Base-by-base conservation (phyloP, 2,888 invertebrate genomes). In the Anorthoa munda region DNA sequence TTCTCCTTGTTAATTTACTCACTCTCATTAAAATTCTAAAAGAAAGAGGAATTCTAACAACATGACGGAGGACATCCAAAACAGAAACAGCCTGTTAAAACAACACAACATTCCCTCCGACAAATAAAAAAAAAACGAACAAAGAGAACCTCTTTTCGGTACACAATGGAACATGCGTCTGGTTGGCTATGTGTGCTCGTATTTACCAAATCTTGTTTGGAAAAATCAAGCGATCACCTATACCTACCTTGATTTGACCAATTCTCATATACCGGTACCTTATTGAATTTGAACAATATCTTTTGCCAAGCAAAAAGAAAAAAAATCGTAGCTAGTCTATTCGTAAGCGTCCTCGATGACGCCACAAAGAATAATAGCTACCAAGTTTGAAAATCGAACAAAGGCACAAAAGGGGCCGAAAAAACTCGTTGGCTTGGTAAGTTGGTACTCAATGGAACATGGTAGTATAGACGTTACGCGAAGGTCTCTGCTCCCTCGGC, bases 401-500 rank as follows among this genome's bases (percentile, higher is more conserved):
- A 86, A 87, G 87, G 72, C 81, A 76, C n/a, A 75, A 82, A 65
- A 78, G 79, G 79, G 78, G 77, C 87, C 68, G 58, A 78, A 85
- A 83, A 81, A 71, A 76, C 78, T 74, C 53, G 75, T 72, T 60
- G 65, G 72, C 63, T 70, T 70, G 74, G 79, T 84, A 86, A 66
- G 61, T 72, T 71, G 73, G 80, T 84, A 86, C 82, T 86, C 82
- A 87, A 86, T 87, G 88, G 84, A 84, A 85, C 84, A 86, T 86
- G 82, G 81, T 48, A 67, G 46, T 55, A 70, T 88, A 88, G 86
- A 88, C 87, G 86, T 89, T 86, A 90, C 89, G 89, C 89, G 93
- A 93, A 94, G 94, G 94, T 94, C 94, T 91, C 92, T 94, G 94
- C 93, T 93, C 94, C 93, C 93, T 90, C 89, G 91, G 93, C 94